These are phyloP conservation scores for Catharus bicknelli DNA, from an alignment of 2,113 vertebrate genomes.

Conservation along the genomic window DNA sequence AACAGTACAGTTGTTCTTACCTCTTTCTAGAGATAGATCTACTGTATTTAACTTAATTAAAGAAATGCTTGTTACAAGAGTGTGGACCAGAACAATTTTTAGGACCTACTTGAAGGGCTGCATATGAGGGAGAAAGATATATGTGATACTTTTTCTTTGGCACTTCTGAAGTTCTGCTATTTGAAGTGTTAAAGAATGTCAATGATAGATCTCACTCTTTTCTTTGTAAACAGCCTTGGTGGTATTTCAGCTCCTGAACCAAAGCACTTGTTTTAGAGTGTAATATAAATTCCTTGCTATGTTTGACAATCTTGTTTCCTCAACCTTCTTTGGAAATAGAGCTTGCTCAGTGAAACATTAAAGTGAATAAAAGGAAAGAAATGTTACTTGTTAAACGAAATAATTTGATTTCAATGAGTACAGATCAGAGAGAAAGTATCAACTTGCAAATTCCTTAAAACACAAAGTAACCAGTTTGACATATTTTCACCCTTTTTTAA, in stretches of 20 bases:
- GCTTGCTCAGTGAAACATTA: neutral
- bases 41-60: neutral
- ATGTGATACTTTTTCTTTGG: neutral
- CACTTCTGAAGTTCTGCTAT: neutral
- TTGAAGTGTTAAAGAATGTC: neutral
- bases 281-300: neutral
- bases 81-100: neutral
- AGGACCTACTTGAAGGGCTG: neutral
- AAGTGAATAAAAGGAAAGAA: neutral
- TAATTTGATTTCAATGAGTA: neutral
- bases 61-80: neutral
- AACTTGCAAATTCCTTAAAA: neutral
- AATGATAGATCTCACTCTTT: neutral
- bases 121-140: neutral
- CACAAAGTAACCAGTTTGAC: neutral
- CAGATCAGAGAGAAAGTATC: neutral
- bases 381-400: neutral
- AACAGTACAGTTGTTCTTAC: neutral
- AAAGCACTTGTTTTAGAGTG: neutral
- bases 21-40: neutral
- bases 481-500: neutral
- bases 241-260: neutral
- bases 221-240: neutral
- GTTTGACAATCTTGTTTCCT: neutral
- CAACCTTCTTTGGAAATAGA: neutral